phyloP scores from a whole-genome alignment of 2,888 invertebrate genomes.

The Leucoma salicis region DNA sequence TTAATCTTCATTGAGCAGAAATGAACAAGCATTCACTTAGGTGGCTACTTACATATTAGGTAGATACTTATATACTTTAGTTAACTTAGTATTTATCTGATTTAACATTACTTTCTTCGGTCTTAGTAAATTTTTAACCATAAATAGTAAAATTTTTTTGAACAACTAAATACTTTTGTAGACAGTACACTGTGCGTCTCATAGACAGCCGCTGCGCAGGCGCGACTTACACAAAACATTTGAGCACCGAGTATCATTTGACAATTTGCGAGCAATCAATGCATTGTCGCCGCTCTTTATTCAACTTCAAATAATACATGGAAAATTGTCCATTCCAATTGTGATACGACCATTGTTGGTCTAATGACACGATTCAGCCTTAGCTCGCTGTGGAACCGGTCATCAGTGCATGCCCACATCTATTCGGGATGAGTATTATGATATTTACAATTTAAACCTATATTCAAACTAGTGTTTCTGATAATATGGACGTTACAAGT shows the following conservation, averaged over 20 bases:
- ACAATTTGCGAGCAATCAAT: constrained; percentile 82
- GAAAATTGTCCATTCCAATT: constrained; percentile 79
- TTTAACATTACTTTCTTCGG: no score
- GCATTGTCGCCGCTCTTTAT: constrained; percentile 82
- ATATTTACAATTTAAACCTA: constrained; percentile 12
- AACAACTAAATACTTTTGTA: constrained; percentile 16
- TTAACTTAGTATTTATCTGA: no score
- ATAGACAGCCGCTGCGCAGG: constrained; percentile 58
- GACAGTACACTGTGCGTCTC: constrained; percentile 41
- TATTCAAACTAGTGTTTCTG: constrained; percentile 1
- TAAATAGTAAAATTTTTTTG: no score
- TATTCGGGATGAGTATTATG: constrained; percentile 44
- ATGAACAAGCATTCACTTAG: no score
- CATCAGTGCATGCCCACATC: constrained; percentile 63
- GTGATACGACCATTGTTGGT: constrained; percentile 70
- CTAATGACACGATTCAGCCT: constrained; percentile 77
- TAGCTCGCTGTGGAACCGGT: constrained; percentile 60
- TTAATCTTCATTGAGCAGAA: no score
- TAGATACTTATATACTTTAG: no score
- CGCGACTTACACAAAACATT: constrained; percentile 75
- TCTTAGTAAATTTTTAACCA: no score
- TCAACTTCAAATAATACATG: constrained; percentile 79
- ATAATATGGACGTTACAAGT: constrained; percentile 10
- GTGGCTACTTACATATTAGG: no score
- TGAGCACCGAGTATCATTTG: constrained; percentile 74